Base-by-base conservation (phyloP, 2,797 vertebrate genomes). In the Benthosema pterotum region DNA sequence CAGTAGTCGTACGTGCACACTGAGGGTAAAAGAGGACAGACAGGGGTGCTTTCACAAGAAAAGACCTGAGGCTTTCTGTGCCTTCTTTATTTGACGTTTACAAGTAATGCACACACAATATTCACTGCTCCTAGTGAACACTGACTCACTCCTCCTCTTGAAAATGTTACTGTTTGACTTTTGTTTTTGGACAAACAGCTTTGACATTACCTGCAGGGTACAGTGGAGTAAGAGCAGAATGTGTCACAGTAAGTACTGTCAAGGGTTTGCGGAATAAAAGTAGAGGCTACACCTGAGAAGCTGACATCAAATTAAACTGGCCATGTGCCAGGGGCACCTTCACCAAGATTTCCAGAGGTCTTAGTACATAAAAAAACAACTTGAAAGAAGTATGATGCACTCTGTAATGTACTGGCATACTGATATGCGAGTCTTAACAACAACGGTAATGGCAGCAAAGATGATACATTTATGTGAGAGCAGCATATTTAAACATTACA, bases 61-160 rank as follows among this genome's bases (percentile, higher is more conserved):
- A 75, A 60, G 12, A 77, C 48, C 50, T 3, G 0, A 61, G n/a
- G 55, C 63, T 71, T 80, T 78, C 70, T 75, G 76, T 73, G 71
- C 70, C 74, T 71, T 71, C 62, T 89, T 89, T 89, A 88, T 86
- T 91, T 77, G 52, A 87, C 72, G 70, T 76, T 79, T 61, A 80
- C 72, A 64, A 85, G 53, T 56, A 73, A 81, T 63, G 69, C 59
- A 52, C 57, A 58, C 49, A 76, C 76, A 67, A 81, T 74, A 80
- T 62, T 2, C 43, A 77, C 73, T 60, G 62, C 69, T 63, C 64
- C 52, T 57, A 58, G 58, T 0, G 18, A 57, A 57, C 32, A 51
- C 25, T 12, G 60, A 72, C 66, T 77, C 45, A 49, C 52, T 59
- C 19, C 63, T 57, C 65, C 74, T 78, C 56, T 52, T 60, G n/a